These are phyloP conservation scores for Orthosia incerta DNA, from an alignment of 2,888 invertebrate species.

Conservation along the genomic window DNA sequence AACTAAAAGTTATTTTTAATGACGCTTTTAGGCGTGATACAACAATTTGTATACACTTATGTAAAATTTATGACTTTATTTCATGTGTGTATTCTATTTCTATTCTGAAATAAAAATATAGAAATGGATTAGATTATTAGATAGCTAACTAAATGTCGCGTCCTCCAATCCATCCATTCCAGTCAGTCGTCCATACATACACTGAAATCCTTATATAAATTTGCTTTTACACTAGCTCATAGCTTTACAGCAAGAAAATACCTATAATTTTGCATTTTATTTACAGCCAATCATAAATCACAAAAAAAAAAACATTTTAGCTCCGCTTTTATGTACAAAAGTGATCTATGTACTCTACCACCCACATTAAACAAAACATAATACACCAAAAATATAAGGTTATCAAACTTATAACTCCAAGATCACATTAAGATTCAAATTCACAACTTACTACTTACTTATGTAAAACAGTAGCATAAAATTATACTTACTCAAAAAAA, in stretches of 20 bases:
- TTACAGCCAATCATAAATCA: neutral
- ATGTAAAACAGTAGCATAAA: constrained; percentile 64
- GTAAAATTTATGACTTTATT: constrained; percentile 61
- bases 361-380: constrained; percentile 18
- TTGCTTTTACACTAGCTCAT: neutral
- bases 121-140: neutral
- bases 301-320: neutral
- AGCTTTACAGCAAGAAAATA: neutral
- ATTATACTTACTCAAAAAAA: constrained; percentile 59
- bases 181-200: too few species aligned
- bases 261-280: neutral
- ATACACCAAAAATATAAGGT: constrained; percentile 23
- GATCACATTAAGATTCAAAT: constrained; percentile 58
- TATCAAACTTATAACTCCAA: constrained; percentile 51
- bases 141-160: neutral
- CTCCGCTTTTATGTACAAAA: neutral
- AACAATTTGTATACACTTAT: constrained; percentile 69
- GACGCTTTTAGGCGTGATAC: constrained; percentile 73
- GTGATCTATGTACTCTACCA: neutral
- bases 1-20: constrained; percentile 79
- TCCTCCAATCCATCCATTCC: neutral
- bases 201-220: neutral
- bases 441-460: constrained; percentile 56
- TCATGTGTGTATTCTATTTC: constrained; percentile 30
- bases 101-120: neutral